A percentile compares a stretch with the other conserved stretches of the same genome.
Conservation (phyloP, 2,797 vertebrate species). For the Poeciliopsis presidionis region DNA sequence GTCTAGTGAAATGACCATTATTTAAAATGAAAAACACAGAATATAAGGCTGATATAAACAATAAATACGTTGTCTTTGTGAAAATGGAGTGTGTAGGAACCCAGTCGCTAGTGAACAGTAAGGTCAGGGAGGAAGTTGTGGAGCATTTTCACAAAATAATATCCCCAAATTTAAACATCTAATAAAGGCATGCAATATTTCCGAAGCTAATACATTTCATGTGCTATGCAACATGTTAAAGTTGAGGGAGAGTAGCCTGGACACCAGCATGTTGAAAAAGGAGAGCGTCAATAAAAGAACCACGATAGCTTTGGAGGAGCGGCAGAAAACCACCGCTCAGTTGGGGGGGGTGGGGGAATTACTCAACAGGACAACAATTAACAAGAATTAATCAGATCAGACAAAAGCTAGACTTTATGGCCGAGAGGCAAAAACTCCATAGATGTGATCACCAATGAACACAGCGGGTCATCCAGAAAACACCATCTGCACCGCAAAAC, state of each 20-base stretch:
- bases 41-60: neutral
- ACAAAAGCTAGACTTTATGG: neutral
- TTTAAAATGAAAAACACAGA: neutral
- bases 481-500: neutral
- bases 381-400: neutral
- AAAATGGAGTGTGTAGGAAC: neutral
- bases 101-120: neutral
- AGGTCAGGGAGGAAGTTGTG: neutral
- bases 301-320: neutral
- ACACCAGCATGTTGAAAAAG: neutral
- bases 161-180: neutral
- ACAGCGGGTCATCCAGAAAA: neutral
- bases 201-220: neutral
- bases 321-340: neutral
- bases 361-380: neutral
- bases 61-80: neutral
- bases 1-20: neutral
- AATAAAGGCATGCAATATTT: neutral
- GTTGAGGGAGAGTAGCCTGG: neutral
- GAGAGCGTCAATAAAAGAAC: neutral
- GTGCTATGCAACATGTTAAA: neutral
- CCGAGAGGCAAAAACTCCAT: neutral
- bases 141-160: neutral
- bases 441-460: neutral
- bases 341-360: no score